A percentile compares a stretch with the other conserved stretches of the same genome.
phyloP scores from a whole-genome alignment of 1,140 invertebrate species.

The Listronotus bonariensis region DNA sequence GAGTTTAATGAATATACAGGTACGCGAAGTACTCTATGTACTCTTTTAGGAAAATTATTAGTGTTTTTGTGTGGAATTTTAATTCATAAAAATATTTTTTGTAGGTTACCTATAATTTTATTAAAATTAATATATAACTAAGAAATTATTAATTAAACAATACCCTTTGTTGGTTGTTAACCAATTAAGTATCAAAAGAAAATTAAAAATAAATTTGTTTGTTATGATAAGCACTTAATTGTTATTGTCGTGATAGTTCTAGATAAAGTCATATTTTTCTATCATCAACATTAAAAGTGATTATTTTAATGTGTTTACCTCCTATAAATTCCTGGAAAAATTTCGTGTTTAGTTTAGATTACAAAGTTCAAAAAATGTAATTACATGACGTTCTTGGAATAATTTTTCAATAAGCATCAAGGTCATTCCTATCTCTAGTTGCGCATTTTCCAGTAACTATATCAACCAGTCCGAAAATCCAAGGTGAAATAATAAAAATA shows the following conservation, averaged over 20 bases:
- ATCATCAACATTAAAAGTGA: background rate
- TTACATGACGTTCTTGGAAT: background rate
- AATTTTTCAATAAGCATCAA: background rate
- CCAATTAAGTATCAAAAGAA: too few relatives aligned
- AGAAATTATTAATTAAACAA: too few relatives aligned
- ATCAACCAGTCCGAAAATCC: background rate
- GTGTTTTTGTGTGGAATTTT: too few relatives aligned
- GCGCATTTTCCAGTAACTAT: background rate
- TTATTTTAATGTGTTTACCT: slow-evolving; percentile 7
- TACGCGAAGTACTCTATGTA: too few relatives aligned
- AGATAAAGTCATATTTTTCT: background rate
- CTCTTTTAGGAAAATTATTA: too few relatives aligned
- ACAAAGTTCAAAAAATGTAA: slow-evolving; percentile 8
- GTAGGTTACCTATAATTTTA: too few relatives aligned
- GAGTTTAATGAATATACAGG: too few relatives aligned
- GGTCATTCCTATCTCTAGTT: background rate
- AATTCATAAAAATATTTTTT: too few relatives aligned
- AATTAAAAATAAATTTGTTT: background rate
- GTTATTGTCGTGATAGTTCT: background rate
- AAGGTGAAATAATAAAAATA: background rate
- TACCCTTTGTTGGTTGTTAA: too few relatives aligned
- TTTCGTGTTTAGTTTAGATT: slow-evolving; percentile 4
- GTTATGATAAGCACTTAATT: background rate
- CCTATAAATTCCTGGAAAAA: slow-evolving; percentile 1
- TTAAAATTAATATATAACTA: too few relatives aligned